Percentiles rank a stretch among this genome's conserved stretches.
phyloP scores from a whole-genome alignment of 1,140 invertebrate genomes.

The Drosophila rhopaloa region DNA sequence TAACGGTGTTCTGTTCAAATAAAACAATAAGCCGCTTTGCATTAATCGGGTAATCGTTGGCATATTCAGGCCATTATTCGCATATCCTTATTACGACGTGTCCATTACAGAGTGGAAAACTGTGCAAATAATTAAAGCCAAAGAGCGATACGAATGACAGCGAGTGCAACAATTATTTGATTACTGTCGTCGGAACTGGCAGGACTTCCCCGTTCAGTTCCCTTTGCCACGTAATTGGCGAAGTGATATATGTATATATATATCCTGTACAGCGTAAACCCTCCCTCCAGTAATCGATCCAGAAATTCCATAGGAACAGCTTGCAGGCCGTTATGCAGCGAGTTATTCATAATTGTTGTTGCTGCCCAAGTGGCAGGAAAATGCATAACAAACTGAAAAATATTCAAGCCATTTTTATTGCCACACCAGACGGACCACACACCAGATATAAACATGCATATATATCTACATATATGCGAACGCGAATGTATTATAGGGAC shows the following conservation, averaged over 20 bases:
- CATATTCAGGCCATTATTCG: conserved; percentile 29
- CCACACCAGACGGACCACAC: conserved; percentile 64
- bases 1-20: not conserved
- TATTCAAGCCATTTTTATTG: conserved; percentile 81
- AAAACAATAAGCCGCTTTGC: not conserved
- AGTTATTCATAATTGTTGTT: conserved; percentile 83
- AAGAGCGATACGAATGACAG: conserved; percentile 64
- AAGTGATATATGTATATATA: conserved; percentile 66
- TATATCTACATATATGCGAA: conserved; percentile 1
- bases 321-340: conserved; percentile 60
- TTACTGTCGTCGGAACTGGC: conserved; percentile 68
- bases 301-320: conserved; percentile 39
- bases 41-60: conserved; percentile 27
- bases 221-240: conserved; percentile 59
- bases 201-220: conserved; percentile 6
- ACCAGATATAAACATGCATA: conserved; percentile 8
- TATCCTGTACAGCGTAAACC: conserved; percentile 5
- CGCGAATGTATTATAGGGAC: conserved; percentile 13
- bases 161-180: conserved; percentile 81
- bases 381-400: conserved; percentile 82
- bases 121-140: conserved; percentile 74
- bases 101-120: conserved; percentile 53
- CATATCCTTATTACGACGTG: conserved; percentile 37
- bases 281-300: conserved; percentile 26
- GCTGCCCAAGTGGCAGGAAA: conserved; percentile 72